Base-by-base conservation (phyloP, 2,797 vertebrate genomes). In the Tadarida brasiliensis region DNA sequence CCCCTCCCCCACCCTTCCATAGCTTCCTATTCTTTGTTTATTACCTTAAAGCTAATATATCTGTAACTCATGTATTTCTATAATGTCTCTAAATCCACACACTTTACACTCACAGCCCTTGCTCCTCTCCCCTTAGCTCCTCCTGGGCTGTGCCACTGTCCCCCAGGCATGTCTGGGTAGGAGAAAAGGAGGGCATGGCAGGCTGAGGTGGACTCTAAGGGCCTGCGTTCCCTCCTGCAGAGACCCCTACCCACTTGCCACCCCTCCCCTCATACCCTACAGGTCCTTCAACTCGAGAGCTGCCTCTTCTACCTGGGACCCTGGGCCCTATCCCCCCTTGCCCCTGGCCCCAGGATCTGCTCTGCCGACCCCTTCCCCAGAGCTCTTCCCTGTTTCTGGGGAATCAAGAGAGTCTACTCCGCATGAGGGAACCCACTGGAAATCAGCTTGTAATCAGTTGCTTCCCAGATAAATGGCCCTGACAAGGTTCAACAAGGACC, bases 1-100 rank as follows among this genome's bases (percentile, higher is more conserved):
- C 22, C 7, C 44, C 4, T 1, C 6, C 11, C 26, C 1, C 11
- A 2, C 17, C 30, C 4, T 0, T 11, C 8, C 35, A 4, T 28
- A 11, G 35, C 19, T 54, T 83, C 70, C 51, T 71, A 11, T 14
- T 76, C 74, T 87, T 74, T 26, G 30, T 15, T 3, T 20, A 39
- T 74, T 30, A 51, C 20, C 51, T 33, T 49, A 33, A 28, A 78
- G 47, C 12, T 33, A 59, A 74, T 30, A 28, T 14, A 56, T 11
- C 68, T 76, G 33, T 24, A 33, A 84, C 20, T 17, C 76, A 67
- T 1, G 0, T 11, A 6, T 35, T 89, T 61, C 28, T 5, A 49
- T 5, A 22, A n/a, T 59, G 30, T 35, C 49, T 56, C 28, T 12
- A 71, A 84, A 76, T 22, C n/a, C 63, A 47, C 9, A 1, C 19